Evolutionary conservation across 2,797 vertebrate species (phyloP), one percentile per base, ranked within the genome.

Genomic region (Lutra lutra): DNA sequence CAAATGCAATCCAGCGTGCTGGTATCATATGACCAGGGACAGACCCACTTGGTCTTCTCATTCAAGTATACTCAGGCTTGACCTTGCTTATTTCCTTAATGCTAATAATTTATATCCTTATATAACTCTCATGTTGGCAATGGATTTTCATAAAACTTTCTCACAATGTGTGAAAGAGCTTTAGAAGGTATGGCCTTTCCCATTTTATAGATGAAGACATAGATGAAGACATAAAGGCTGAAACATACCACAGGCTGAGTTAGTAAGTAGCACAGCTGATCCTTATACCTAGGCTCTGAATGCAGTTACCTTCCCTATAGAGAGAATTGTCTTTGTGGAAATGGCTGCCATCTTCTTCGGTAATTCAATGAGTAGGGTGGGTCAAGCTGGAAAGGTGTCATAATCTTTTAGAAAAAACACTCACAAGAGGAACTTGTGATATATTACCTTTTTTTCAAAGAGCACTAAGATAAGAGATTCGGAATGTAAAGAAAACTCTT

Each of bases 391-490:
- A 17, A 86, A 11, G 23, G 38, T 51, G 23, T 82, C 43, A 85
- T 13, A 96, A 64, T 54, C 35, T 89, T 80, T 56, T 1, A 66
- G 87, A 60, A 72, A 92, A 92, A 95, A 82, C 1, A 64, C 58
- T 58, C 46, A 43, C 60, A 87, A 18, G 86, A 92, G 93, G 35
- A 79, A 88, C 48, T 51, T 51, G 56, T 56, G 58, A 56, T 73
- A 21, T n/a, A 79, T 91, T 96, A 75, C 89, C 70, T 97, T 96
- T 86, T 66, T 93, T 84, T 66, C 91, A 75, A 96, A 91, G 79
- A 92, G 93, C 68, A 88, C 54, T 72, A 86, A 79, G n/a, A 92
- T 83, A 21, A 86, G 64, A 83, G 80, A 87, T 93, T 94, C 82
- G 43, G 46, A 94, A 96, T 21, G 23, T 62, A 78, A 93, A 75